phyloP scores from a whole-genome alignment of 2,797 vertebrate species.

The Sternotherus odoratus region DNA sequence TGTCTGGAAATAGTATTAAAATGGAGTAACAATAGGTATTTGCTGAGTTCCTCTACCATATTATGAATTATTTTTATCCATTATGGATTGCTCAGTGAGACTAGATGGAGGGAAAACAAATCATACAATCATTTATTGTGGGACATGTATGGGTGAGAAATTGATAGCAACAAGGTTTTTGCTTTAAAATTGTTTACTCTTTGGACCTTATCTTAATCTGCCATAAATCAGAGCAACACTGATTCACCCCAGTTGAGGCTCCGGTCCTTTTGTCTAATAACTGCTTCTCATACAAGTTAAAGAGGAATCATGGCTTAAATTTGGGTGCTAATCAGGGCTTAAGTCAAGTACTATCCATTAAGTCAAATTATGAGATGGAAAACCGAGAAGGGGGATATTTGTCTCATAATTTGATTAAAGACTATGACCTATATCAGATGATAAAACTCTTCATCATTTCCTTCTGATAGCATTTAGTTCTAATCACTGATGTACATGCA shows the following conservation, averaged over 20 bases:
- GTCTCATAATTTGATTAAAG: conserved; percentile 32
- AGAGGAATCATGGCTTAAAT: conserved; percentile 39
- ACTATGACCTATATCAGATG: background rate
- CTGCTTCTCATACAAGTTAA: background rate
- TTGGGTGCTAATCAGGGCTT: conserved; percentile 23
- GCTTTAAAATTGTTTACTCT: conserved; percentile 26
- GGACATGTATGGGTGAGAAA: background rate
- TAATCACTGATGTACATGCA: background rate
- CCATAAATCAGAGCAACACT: conserved; percentile 17
- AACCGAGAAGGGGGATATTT: conserved; percentile 24
- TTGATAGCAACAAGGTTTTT: conserved; percentile 6
- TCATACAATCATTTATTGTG: background rate
- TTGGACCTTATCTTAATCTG: conserved; percentile 19
- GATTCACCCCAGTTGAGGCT: conserved; percentile 35
- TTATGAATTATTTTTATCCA: background rate
- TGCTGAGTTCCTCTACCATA: background rate
- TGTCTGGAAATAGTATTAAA: background rate
- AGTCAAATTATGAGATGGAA: conserved; percentile 41
- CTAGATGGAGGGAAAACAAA: background rate
- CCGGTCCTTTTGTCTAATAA: conserved; percentile 4
- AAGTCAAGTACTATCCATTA: conserved; percentile 26
- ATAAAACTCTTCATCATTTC: conserved; percentile 5
- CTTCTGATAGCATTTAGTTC: conserved; percentile 21
- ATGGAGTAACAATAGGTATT: background rate
- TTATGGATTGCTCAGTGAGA: background rate